Base-by-base conservation (phyloP, 2,113 vertebrate species). In the Cathartes aura region DNA sequence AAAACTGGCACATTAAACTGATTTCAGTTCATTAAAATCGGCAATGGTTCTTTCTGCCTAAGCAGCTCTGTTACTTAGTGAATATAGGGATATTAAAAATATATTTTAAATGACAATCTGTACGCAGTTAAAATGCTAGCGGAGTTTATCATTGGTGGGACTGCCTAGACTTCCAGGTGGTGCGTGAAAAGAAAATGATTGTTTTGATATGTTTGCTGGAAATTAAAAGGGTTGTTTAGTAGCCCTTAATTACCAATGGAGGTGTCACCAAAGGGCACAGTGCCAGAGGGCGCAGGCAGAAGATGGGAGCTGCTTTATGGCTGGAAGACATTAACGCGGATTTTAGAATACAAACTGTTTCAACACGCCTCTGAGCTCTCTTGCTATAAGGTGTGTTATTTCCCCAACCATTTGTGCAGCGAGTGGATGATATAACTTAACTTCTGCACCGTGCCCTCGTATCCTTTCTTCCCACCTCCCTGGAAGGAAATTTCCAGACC, bases 201-300 rank as follows among this genome's bases (percentile, higher is more conserved):
- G 88, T 93, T 97, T 95, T 97, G 94, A 80, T 97, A 89, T 89
- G 96, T 98, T 98, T 97, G 95, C 92, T 98, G 96, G 85, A 98
- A 98, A 98, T 97, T 95, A 97, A 97, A 98, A 98, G 96, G 67
- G 91, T 92, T 96, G 74, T 97, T 97, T 93, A 86, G 96, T 98
- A 96, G 96, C 94, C 97, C 96, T 97, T 98, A 97, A 97, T 98
- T 98, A 97, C 93, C 88, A 91, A 29, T 88, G 95, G 94, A 47
- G 32, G 93, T 97, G 97, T 98, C 97, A 96, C 80, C 78, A 82
- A 94, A 98, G 97, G 97, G 90, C 97, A 93, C 13, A 12, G 88
- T 95, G 97, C 94, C 95, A 95, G 95, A 96, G 96, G 93, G 92
- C 58, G 63, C 92, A 95, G 74, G 87, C 85, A 89, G 67, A 93